Evolutionary conservation across 2,797 vertebrate genomes (phyloP).

Genomic region (Microchirus variegatus): DNA sequence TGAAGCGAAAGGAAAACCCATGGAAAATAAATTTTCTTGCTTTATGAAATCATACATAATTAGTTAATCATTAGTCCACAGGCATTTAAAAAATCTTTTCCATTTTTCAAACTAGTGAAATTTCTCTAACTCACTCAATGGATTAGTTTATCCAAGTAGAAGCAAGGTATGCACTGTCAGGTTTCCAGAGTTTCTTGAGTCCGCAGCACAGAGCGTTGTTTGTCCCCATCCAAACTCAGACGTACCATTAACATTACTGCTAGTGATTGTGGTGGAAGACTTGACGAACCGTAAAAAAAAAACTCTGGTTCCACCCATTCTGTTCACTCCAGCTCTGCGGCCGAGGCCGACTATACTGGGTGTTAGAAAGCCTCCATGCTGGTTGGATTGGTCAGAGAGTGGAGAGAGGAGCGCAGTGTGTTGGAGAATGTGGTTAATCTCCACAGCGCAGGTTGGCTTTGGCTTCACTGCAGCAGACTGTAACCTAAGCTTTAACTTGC

Average conservation of each 20-base stretch:
- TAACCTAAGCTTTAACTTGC: conserved; percentile 62
- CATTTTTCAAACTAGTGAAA: background rate
- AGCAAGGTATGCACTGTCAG: background rate
- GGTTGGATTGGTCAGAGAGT: conserved; percentile 15
- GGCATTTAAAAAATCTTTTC: background rate
- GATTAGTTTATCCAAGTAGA: conserved; percentile 7
- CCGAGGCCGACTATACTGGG: conserved; percentile 11
- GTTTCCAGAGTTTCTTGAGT: conserved; percentile 2
- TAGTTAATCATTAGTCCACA: too few species aligned
- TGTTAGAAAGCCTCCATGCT: conserved; percentile 19
- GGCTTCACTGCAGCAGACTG: conserved; percentile 37
- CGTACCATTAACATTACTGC: conserved; percentile 10
- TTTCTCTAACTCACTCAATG: conserved; percentile 4
- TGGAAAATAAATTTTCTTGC: too few species aligned
- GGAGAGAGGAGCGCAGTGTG: conserved; percentile 37
- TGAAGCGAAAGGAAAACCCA: too few species aligned
- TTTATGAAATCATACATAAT: too few species aligned
- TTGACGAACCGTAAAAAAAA: conserved; percentile 22
- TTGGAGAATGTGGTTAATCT: conserved; percentile 46
- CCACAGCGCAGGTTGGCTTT: conserved; percentile 51
- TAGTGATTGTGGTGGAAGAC: conserved; percentile 22
- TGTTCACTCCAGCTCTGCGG: conserved; percentile 24
- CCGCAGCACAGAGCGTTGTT: background rate
- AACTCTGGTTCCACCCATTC: conserved; percentile 10
- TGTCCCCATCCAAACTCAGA: conserved; percentile 3